Percentiles rank a stretch among this genome's conserved stretches.
These are phyloP conservation scores for Pseudorasbora parva DNA, from an alignment of 2,113 vertebrate genomes.

Conservation along the genomic window DNA sequence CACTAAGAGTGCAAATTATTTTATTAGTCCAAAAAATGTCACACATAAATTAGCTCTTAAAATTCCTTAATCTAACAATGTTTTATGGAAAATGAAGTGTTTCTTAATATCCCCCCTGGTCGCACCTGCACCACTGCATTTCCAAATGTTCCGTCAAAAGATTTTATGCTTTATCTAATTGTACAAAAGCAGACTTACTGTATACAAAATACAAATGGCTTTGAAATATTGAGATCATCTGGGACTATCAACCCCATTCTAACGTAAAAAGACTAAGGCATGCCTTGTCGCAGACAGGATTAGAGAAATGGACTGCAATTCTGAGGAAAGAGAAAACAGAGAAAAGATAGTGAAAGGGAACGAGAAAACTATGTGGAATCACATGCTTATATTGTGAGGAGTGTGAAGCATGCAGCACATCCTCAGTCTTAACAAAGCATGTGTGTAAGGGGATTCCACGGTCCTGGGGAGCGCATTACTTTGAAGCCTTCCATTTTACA, in stretches of 20 bases:
- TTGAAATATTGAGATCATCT: not conserved
- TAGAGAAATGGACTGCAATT: conserved; percentile 62
- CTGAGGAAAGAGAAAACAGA: conserved; percentile 56
- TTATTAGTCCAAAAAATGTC: not conserved
- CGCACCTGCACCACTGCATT: not conserved
- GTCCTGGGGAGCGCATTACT: conserved; percentile 47
- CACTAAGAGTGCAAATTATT: too few relatives aligned
- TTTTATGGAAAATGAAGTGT: not conserved
- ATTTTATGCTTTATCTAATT: not conserved
- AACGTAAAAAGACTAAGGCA: conserved; percentile 2
- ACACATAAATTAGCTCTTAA: not conserved
- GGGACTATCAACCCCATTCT: not conserved
- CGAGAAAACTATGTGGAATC: conserved; percentile 21
- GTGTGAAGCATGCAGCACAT: conserved; percentile 52
- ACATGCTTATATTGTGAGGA: conserved; percentile 44
- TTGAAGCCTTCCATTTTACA: conserved; percentile 57
- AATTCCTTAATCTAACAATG: not conserved
- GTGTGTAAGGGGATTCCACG: conserved; percentile 51
- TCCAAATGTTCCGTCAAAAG: not conserved
- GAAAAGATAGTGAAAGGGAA: conserved; percentile 55
- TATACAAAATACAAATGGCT: not conserved
- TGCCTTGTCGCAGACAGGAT: conserved; percentile 22
- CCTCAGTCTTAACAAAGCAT: conserved; percentile 51
- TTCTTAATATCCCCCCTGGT: not conserved
- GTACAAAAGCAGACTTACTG: not conserved